Evolutionary conservation across 1,140 invertebrate species (phyloP).

Genomic region (Zaprionus davidi): DNA sequence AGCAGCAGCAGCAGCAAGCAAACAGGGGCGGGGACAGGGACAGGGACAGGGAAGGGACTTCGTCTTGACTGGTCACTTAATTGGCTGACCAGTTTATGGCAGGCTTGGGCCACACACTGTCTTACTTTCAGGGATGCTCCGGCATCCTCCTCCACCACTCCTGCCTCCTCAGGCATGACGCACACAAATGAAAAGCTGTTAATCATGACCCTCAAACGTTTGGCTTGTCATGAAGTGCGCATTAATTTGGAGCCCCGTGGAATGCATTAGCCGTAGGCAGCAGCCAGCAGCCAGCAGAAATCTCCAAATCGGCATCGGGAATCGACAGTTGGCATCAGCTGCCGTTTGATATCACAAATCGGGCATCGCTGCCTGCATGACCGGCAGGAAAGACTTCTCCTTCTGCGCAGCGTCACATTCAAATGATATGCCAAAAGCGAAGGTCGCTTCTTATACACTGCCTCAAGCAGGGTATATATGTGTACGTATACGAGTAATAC

Average conservation of each 20-base stretch:
- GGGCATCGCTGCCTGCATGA: slow-evolving; percentile 47
- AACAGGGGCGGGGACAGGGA: too few species aligned
- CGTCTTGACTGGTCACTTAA: slow-evolving; percentile 34
- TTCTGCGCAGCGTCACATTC: slow-evolving; percentile 49
- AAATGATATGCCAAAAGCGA: slow-evolving; percentile 60
- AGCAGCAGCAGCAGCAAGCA: too few species aligned
- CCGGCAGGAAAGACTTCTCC: slow-evolving; percentile 56
- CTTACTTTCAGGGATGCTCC: slow-evolving; percentile 25
- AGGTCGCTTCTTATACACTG: neutral
- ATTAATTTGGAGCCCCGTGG: slow-evolving; percentile 55
- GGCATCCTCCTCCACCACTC: neutral
- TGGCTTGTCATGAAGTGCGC: slow-evolving; percentile 66
- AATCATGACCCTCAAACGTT: slow-evolving; percentile 47
- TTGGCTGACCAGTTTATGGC: slow-evolving; percentile 43
- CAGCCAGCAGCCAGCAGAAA: neutral
- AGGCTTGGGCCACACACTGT: slow-evolving; percentile 3
- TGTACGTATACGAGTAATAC: too few species aligned
- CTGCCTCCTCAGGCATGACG: slow-evolving; percentile 15
- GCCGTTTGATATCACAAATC: slow-evolving; percentile 1
- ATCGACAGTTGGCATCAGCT: neutral
- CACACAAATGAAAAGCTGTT: slow-evolving; percentile 48
- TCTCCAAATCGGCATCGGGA: slow-evolving; percentile 2
- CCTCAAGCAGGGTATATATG: too few species aligned
- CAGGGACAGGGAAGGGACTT: neutral
- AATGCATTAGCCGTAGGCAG: slow-evolving; percentile 39